phyloP scores from a whole-genome alignment of 2,113 vertebrate genomes.

The Alethe diademata region DNA sequence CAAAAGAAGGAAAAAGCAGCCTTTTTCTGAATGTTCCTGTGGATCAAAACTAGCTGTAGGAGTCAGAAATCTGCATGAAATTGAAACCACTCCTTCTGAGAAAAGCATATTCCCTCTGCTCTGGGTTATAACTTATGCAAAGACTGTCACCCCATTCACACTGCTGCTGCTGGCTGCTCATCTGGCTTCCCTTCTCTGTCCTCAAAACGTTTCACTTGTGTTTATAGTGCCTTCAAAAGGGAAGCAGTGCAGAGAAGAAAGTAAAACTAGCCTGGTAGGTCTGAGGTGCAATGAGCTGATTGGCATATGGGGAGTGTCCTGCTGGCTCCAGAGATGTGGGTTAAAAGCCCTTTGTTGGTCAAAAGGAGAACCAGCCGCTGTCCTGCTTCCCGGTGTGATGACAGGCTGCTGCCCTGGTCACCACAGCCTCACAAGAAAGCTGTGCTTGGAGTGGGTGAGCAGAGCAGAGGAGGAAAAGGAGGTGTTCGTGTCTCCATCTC shows the following conservation, averaged over 20 bases:
- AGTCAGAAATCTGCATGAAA: conserved; percentile 32
- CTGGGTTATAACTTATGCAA: background rate
- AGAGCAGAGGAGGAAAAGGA: background rate
- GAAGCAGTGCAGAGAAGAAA: conserved; percentile 38
- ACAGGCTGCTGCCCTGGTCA: background rate
- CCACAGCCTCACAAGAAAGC: background rate
- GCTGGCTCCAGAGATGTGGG: background rate
- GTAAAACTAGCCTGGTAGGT: conserved; percentile 43
- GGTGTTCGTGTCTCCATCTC: background rate
- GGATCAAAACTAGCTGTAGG: background rate
- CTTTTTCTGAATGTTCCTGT: background rate
- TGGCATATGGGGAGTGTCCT: conserved; percentile 24
- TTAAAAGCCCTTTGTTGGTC: background rate
- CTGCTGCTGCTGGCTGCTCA: background rate
- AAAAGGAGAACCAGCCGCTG: background rate
- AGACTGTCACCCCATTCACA: accelerated
- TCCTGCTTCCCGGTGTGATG: background rate
- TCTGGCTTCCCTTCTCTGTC: background rate
- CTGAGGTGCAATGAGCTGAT: background rate
- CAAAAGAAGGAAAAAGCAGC: background rate
- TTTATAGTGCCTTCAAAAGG: conserved; percentile 38
- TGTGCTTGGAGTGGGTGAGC: background rate
- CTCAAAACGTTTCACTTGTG: conserved; percentile 8
- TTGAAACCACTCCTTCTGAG: background rate
- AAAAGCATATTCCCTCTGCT: background rate